Conservation (phyloP, 2,113 vertebrate genomes). For the Bos indicus region DNA sequence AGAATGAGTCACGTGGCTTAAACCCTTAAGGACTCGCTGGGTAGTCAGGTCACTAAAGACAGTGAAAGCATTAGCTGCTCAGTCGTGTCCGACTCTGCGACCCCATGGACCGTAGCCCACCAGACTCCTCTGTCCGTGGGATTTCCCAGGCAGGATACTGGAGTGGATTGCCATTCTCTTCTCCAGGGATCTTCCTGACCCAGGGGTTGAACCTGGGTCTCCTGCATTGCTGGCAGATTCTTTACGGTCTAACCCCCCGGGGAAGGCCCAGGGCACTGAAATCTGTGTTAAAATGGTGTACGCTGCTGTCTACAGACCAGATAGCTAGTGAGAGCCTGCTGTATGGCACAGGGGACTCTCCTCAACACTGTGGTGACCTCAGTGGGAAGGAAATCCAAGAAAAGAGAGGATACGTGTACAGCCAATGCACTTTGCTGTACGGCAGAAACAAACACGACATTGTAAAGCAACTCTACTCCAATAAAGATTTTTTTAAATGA, state of each 20-base stretch:
- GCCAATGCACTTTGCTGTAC: accelerated
- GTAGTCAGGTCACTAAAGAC: not conserved
- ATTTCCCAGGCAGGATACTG: not conserved
- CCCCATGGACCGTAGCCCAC: accelerated
- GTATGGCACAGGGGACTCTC: not conserved
- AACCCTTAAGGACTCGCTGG: not conserved
- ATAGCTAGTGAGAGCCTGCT: not conserved
- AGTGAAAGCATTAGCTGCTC: accelerated
- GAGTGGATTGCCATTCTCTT: not conserved
- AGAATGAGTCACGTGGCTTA: not conserved
- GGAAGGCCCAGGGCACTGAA: not conserved
- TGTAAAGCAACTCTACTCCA: not conserved
- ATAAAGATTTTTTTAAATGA: not conserved
- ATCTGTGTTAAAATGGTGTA: accelerated
- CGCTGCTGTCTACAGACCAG: not conserved
- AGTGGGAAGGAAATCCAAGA: not conserved
- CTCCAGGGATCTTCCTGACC: not conserved
- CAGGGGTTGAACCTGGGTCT: not conserved
- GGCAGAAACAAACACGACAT: accelerated
- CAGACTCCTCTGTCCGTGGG: not conserved
- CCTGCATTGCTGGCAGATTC: not conserved
- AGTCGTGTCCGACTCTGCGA: not conserved
- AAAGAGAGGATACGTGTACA: accelerated
- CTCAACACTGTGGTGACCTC: accelerated
- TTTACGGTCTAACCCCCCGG: not conserved